Evolutionary conservation across 2,888 invertebrate genomes (phyloP), one percentile per base, ranked within the genome.

Genomic region (Aspidiotus destructor): DNA sequence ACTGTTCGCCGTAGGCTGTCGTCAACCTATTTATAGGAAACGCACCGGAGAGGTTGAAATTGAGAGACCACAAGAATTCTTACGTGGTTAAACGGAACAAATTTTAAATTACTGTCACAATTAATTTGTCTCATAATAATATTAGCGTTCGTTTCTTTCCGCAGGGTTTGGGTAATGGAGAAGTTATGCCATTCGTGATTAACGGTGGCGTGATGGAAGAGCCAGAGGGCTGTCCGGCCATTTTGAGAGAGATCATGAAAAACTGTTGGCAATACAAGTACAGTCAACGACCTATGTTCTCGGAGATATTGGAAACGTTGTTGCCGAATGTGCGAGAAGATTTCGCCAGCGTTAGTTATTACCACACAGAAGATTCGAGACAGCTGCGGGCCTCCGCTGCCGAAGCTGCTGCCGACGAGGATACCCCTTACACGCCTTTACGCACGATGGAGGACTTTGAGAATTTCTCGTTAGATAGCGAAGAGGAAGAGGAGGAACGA

Each of bases 141-240:
- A 28, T 28, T 5, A 28, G 5, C 28, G 1, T 28, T 28, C 28
- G 2, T 28, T 28, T 42, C 60, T 57, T 61, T 62, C 73, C 73
- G 2, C 80, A 89, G 84, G 92, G 92, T 10, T 80, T 91, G 72
- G 86, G 91, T 11, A 97, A 97, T 79, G 95, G 96, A 79, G 92
- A 97, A 81, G 95, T 90, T 69, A 78, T 95, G 72, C 84, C 88
- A 15, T 92, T 90, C 79, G 93, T 96, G 70, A 88, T 90, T 72
- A 90, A 90, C 74, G 92, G 93, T 64, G 89, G 92, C 68, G 88
- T 92, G 60, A 94, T 98, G 93, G 92, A 93, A 77, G 85, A 89
- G 71, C 99, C 98, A 0, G 92, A 92, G 78, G 91, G 93, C 78
- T 98, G 98, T 78, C 96, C 97, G 1, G 90, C 92, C 75, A 85